These are phyloP conservation scores for Pogonognathellus flavescens DNA, from an alignment of 1,140 invertebrate species.

Conservation along the genomic window DNA sequence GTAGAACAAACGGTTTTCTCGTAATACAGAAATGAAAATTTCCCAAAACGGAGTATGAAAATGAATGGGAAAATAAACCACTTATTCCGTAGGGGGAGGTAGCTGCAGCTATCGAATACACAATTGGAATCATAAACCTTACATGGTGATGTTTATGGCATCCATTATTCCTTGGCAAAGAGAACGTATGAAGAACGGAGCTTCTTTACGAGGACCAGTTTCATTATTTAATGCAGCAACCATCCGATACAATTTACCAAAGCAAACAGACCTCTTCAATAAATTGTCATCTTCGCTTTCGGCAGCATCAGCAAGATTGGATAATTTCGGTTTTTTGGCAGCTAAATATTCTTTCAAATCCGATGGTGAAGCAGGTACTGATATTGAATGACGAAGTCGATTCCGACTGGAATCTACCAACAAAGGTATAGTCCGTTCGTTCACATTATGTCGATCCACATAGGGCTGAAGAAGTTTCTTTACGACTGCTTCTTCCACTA, in stretches of 20 bases:
- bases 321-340: neutral
- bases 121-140: neutral
- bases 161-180: neutral
- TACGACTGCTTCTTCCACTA: neutral
- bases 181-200: neutral
- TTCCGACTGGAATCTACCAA: neutral
- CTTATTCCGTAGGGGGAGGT: too few species aligned
- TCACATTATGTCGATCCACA: neutral
- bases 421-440: neutral
- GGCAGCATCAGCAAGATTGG: neutral
- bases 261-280: neutral
- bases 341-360: too few species aligned
- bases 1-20: too few species aligned
- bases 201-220: neutral
- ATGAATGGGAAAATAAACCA: too few species aligned
- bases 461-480: slow-evolving; percentile 15
- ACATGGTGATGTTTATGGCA: neutral
- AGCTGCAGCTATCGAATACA: neutral
- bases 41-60: too few species aligned
- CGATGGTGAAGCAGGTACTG: neutral
- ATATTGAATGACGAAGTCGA: neutral
- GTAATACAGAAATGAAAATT: too few species aligned
- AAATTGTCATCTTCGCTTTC: too few species aligned
- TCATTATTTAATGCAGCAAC: neutral
- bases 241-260: neutral